A percentile compares a stretch with the other conserved stretches of the same genome.
These are phyloP conservation scores for Andrena hattorfiana DNA, from an alignment of 2,888 invertebrate genomes.

Conservation along the genomic window DNA sequence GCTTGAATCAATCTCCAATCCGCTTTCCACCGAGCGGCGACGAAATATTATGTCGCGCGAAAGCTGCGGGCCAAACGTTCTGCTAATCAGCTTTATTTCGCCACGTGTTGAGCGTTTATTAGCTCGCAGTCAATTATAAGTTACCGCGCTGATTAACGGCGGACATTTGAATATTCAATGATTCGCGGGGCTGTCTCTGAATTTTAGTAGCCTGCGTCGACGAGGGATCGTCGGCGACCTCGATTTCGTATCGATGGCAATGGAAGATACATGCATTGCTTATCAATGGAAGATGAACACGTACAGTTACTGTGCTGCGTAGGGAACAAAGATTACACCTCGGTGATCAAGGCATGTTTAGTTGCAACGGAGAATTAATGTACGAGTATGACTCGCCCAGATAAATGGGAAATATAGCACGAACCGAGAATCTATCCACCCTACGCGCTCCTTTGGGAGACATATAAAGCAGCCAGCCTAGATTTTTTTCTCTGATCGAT, in stretches of 20 bases:
- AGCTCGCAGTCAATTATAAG: slow-evolving; percentile 10
- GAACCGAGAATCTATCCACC: slow-evolving; percentile 59
- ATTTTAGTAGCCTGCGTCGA: not conserved
- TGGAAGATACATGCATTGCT: no score
- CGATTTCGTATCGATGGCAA: no score
- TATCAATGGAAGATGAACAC: no score
- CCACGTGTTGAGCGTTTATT: not conserved
- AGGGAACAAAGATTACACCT: no score
- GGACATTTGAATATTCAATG: slow-evolving; percentile 23
- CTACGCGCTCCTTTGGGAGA: slow-evolving; percentile 58
- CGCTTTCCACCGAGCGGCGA: slow-evolving; percentile 21
- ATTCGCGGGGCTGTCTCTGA: not conserved
- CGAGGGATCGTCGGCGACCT: not conserved
- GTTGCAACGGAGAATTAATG: slow-evolving; percentile 58
- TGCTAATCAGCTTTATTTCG: slow-evolving; percentile 61
- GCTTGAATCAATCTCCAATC: slow-evolving; percentile 49
- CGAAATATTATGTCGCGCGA: slow-evolving; percentile 48
- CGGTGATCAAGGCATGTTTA: slow-evolving; percentile 34
- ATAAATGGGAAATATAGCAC: slow-evolving; percentile 54
- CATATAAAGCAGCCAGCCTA: slow-evolving; percentile 68
- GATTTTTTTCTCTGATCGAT: slow-evolving; percentile 65
- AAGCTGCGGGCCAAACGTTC: slow-evolving; percentile 31
- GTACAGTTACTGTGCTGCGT: no score
- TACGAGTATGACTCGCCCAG: slow-evolving; percentile 45
- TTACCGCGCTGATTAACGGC: slow-evolving; percentile 20